Conservation (phyloP, 2,797 vertebrate genomes). For the Galagoides demidoff region DNA sequence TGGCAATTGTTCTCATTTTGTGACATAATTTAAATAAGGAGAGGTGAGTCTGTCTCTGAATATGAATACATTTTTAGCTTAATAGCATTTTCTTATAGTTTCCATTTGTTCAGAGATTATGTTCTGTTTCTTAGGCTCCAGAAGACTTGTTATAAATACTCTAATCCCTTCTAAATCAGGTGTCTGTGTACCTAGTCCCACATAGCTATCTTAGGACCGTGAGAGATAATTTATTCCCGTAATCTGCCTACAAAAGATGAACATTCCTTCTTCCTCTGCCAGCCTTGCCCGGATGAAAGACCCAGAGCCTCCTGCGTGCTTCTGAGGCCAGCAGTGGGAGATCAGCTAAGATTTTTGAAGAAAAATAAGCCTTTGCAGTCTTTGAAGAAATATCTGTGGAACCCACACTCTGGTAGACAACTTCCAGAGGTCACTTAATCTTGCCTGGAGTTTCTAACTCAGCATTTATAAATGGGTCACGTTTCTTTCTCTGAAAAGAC, state of each 20-base stretch:
- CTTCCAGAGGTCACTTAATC: not conserved
- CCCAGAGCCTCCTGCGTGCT: not conserved
- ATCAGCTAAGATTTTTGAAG: not conserved
- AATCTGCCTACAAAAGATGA: not conserved
- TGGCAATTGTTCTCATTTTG: not conserved
- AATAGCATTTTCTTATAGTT: not conserved
- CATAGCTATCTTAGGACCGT: not conserved
- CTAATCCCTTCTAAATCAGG: not conserved
- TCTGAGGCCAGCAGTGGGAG: not conserved
- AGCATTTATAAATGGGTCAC: not conserved
- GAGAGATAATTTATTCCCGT: not conserved
- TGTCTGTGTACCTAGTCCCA: not conserved
- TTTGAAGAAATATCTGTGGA: constrained; percentile 51
- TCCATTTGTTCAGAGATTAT: not conserved
- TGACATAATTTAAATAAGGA: not conserved
- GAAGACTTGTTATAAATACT: not conserved
- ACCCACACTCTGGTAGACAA: not conserved
- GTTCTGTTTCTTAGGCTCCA: not conserved
- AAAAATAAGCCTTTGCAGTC: constrained; percentile 31
- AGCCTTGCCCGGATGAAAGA: not conserved
- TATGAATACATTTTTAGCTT: constrained; percentile 5
- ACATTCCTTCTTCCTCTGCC: not conserved
- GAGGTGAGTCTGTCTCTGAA: not conserved
- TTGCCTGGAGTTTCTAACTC: not conserved
- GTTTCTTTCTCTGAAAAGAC: not conserved